Evolutionary conservation across 2,888 invertebrate genomes (phyloP).

Genomic region (Acronicta alni): DNA sequence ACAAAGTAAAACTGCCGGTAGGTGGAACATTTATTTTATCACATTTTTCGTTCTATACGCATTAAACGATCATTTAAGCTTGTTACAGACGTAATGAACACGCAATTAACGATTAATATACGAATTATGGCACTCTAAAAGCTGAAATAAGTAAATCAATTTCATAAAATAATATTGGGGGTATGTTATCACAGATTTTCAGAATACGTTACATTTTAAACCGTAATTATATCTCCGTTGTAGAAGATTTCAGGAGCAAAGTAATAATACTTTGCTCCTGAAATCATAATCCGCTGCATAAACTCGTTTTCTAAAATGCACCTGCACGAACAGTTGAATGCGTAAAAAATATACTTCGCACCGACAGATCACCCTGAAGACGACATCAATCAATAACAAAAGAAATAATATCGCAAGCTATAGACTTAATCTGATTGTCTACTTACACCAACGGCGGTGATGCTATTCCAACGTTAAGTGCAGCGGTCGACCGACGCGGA

Average conservation of each 20-base stretch:
- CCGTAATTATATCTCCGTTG: slow-evolving; percentile 25
- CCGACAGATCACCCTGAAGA: slow-evolving; percentile 71
- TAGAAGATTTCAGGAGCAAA: too few relatives aligned
- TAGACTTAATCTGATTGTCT: slow-evolving; percentile 37
- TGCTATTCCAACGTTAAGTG: too few relatives aligned
- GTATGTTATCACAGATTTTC: too few relatives aligned
- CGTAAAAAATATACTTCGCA: slow-evolving; percentile 65
- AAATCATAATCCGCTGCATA: slow-evolving; percentile 43
- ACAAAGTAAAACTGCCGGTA: too few relatives aligned
- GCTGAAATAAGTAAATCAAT: too few relatives aligned
- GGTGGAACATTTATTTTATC: slow-evolving; percentile 1
- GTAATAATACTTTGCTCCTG: slow-evolving; percentile 39
- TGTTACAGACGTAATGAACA: background rate
- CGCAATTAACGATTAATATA: too few relatives aligned
- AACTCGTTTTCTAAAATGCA: slow-evolving; percentile 53
- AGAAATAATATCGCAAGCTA: slow-evolving; percentile 48
- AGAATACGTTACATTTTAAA: slow-evolving; percentile 11
- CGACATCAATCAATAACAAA: slow-evolving; percentile 82
- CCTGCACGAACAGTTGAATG: slow-evolving; percentile 63
- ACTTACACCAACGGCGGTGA: too few relatives aligned
- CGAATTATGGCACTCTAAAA: too few relatives aligned
- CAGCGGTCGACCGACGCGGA: too few relatives aligned
- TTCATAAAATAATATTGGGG: too few relatives aligned
- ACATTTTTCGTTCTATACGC: background rate
- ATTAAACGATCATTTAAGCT: background rate